phyloP scores from a whole-genome alignment of 2,888 invertebrate genomes.

The Sinopyrophorus schimmeli region DNA sequence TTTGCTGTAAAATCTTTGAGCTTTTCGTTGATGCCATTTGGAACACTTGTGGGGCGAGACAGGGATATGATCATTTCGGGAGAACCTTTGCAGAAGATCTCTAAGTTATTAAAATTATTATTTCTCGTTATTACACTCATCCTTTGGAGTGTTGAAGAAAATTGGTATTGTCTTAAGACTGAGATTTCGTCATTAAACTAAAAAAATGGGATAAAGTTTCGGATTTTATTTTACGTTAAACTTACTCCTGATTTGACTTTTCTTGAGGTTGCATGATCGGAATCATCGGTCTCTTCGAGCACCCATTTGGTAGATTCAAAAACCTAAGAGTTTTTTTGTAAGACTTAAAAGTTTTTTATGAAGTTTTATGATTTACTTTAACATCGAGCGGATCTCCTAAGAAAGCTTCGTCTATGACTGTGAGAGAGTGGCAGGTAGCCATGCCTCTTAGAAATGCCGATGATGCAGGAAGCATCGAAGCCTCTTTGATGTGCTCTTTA shows the following conservation, averaged over 20 bases:
- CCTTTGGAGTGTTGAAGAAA: conserved; percentile 81
- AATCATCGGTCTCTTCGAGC: conserved; percentile 62
- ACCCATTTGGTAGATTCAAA: conserved; percentile 92
- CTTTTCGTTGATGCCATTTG: conserved; percentile 71
- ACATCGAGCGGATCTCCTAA: conserved; percentile 94
- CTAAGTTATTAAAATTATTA: conserved; percentile 71
- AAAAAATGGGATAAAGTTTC: too few species aligned
- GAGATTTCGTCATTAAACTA: too few species aligned
- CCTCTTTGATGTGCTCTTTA: conserved; percentile 41
- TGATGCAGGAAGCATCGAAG: conserved; percentile 33
- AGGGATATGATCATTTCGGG: conserved; percentile 87
- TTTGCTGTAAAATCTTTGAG: conserved; percentile 84
- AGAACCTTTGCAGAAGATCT: conserved; percentile 89
- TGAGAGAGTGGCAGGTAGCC: conserved; percentile 92
- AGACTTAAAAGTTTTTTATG: background rate
- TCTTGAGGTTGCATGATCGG: background rate
- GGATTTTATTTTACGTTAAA: too few species aligned
- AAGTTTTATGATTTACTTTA: conserved; percentile 60
- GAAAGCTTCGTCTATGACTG: conserved; percentile 79
- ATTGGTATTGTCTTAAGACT: conserved; percentile 81
- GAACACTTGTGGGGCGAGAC: conserved; percentile 74
- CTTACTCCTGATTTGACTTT: conserved; percentile 22
- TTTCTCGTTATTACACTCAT: conserved; percentile 84
- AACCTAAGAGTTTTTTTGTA: conserved; percentile 63
- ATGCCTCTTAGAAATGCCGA: conserved; percentile 65